A percentile compares a stretch with the other conserved stretches of the same genome.
Evolutionary conservation across 2,797 vertebrate genomes (phyloP).

Genomic region (Synanceia verrucosa): DNA sequence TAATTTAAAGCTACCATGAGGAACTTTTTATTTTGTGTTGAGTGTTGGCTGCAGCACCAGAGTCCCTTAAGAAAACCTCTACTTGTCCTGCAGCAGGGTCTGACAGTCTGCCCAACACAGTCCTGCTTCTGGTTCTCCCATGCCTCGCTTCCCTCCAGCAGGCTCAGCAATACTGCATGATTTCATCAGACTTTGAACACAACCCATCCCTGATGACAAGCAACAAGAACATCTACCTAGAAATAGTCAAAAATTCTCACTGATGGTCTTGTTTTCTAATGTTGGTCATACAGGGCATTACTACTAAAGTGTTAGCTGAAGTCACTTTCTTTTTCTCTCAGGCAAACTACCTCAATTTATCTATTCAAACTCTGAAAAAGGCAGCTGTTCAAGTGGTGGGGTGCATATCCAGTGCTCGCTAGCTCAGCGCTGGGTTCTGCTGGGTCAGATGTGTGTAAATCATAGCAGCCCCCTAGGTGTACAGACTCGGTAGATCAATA

Average conservation of each 20-base stretch:
- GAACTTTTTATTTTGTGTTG: not conserved
- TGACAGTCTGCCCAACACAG: not conserved
- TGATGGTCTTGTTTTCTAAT: not conserved
- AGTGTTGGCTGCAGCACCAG: not conserved
- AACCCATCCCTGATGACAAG: no score
- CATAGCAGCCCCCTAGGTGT: conserved; percentile 54
- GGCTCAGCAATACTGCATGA: no score
- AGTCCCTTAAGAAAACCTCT: not conserved
- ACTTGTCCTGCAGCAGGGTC: not conserved
- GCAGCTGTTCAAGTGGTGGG: conserved; percentile 8
- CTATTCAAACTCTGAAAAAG: not conserved
- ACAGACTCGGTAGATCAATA: conserved; percentile 67
- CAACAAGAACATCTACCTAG: not conserved
- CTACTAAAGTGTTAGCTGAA: not conserved
- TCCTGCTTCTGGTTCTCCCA: not conserved
- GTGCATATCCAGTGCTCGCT: conserved; percentile 20
- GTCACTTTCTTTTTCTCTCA: not conserved
- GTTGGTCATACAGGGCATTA: not conserved
- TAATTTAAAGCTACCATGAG: not conserved
- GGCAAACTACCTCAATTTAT: not conserved
- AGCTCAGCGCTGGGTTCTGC: conserved; percentile 23
- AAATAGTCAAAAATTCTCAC: not conserved
- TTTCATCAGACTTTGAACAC: no score
- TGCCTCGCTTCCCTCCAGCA: accelerated
- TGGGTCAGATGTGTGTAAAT: conserved; percentile 71